These are phyloP conservation scores for Andrena praecox DNA, from an alignment of 2,888 invertebrate genomes.

Conservation along the genomic window DNA sequence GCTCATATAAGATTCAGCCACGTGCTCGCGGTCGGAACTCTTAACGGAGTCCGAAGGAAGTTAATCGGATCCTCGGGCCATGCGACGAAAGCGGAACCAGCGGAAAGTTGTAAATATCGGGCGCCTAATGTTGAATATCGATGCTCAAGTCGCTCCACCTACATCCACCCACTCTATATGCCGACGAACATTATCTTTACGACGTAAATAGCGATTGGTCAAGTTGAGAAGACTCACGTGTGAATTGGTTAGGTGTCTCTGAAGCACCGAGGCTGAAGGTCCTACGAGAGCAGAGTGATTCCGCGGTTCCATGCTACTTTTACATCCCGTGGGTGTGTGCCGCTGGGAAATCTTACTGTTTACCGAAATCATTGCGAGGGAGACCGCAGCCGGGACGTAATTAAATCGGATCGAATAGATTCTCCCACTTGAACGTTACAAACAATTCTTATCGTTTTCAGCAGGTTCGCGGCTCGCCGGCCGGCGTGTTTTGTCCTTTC, in stretches of 20 bases:
- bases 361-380: background rate
- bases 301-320: slow-evolving; percentile 22
- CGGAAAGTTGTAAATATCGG: background rate
- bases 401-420: slow-evolving; percentile 23
- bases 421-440: slow-evolving; percentile 6
- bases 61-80: slow-evolving; percentile 41
- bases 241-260: background rate
- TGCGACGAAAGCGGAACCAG: slow-evolving; percentile 5
- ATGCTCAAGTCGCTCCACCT: background rate
- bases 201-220: no score
- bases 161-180: no score
- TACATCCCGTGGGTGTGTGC: background rate
- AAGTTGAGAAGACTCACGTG: no score
- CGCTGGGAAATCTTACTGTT: slow-evolving; percentile 15
- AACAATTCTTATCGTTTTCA: slow-evolving; percentile 41
- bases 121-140: background rate
- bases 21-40: slow-evolving; percentile 56
- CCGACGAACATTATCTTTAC: no score
- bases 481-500: slow-evolving; percentile 59
- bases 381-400: background rate
- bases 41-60: slow-evolving; percentile 46
- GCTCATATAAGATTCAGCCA: slow-evolving; percentile 81
- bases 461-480: slow-evolving; percentile 26
- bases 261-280: background rate
- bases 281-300: background rate